Evolutionary conservation across 2,113 vertebrate species (phyloP).

Genomic region (Tetraodon nigroviridis): DNA sequence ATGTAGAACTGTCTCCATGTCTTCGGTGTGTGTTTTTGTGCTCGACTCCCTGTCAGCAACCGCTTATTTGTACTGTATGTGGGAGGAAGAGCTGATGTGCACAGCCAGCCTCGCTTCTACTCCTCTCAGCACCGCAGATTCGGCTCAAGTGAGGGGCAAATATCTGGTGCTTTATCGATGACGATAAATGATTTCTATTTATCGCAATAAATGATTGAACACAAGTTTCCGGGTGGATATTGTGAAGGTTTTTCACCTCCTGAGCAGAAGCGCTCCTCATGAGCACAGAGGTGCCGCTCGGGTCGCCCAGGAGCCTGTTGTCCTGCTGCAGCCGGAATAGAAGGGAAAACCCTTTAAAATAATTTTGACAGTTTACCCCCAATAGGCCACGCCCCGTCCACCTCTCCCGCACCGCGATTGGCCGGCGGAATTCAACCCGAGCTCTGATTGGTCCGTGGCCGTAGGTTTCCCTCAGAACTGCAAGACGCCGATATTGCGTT

Average conservation of each 20-base stretch:
- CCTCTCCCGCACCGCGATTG: conserved; percentile 71
- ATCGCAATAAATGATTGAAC: conserved; percentile 65
- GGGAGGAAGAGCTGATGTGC: conserved; percentile 54
- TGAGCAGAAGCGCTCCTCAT: background rate
- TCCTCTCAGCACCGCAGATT: conserved; percentile 37
- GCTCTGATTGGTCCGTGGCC: conserved; percentile 79
- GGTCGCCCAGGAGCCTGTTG: conserved; percentile 59
- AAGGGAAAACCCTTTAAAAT: conserved; percentile 94
- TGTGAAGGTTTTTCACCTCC: conserved; percentile 20
- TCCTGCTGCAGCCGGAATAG: conserved; percentile 69
- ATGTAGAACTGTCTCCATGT: conserved; percentile 44
- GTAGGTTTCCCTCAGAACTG: conserved; percentile 77
- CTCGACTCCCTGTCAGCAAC: conserved; percentile 37
- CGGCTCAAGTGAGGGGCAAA: conserved; percentile 30
- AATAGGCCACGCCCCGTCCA: conserved; percentile 74
- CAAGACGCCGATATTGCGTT: conserved; percentile 97
- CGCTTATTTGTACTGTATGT: conserved; percentile 48
- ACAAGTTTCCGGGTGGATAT: conserved; percentile 40
- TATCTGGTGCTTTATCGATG: conserved; percentile 54
- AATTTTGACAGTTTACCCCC: conserved; percentile 95
- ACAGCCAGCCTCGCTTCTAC: conserved; percentile 32
- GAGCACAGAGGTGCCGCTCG: conserved; percentile 9
- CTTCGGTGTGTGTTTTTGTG: conserved; percentile 29
- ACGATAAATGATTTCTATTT: conserved; percentile 60
- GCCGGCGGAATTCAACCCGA: conserved; percentile 75